A percentile compares a stretch with the other conserved stretches of the same genome.
phyloP scores from a whole-genome alignment of 2,113 vertebrate species.

The Carollia perspicillata region DNA sequence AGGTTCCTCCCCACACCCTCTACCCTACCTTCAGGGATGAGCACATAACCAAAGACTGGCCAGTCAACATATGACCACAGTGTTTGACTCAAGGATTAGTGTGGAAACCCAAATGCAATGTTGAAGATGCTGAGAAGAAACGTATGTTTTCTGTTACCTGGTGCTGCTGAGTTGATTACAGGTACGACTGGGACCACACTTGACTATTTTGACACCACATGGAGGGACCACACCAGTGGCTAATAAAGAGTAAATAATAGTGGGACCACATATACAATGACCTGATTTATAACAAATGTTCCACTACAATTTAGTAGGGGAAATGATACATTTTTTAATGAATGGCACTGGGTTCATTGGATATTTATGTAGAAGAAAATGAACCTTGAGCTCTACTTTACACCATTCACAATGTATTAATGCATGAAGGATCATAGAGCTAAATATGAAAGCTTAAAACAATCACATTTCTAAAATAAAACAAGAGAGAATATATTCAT shows the following conservation, averaged over 20 bases:
- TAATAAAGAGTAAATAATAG: neutral
- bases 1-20: neutral
- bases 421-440: neutral
- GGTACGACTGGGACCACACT: neutral
- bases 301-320: neutral
- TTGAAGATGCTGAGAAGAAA: neutral
- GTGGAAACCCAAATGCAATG: neutral
- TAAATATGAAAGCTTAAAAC: neutral
- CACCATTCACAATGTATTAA: neutral
- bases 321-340: neutral
- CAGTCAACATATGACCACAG: neutral
- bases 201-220: too few relatives aligned
- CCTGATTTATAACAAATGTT: neutral
- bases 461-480: neutral
- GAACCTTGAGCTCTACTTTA: neutral
- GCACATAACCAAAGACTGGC: neutral
- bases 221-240: neutral
- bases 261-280: neutral
- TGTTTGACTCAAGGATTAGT: neutral
- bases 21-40: accelerated
- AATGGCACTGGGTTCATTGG: neutral
- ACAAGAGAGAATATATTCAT: neutral
- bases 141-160: neutral
- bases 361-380: neutral
- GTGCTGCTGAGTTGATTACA: neutral